phyloP scores from a whole-genome alignment of 1,140 invertebrate species.

The Drosophila insularis region DNA sequence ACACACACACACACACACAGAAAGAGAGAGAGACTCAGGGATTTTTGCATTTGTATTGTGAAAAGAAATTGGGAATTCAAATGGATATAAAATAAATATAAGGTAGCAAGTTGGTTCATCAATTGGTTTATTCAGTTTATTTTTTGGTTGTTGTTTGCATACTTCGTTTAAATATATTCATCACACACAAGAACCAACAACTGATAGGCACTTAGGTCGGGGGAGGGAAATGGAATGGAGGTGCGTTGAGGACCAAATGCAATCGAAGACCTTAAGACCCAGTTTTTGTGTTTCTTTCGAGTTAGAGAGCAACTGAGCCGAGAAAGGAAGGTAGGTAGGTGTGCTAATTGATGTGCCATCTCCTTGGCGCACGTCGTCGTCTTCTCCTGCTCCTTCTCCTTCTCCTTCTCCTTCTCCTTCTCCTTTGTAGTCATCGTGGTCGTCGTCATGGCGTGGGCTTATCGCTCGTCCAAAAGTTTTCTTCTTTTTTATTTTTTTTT shows the following conservation, averaged over 20 bases:
- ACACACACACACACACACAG: background rate
- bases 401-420: background rate
- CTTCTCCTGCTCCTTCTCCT: background rate
- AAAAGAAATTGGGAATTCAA: background rate
- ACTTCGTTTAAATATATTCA: slow-evolving; percentile 74
- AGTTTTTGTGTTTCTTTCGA: background rate
- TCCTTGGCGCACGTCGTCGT: slow-evolving; percentile 57
- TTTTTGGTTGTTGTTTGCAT: no score
- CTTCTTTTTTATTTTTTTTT: no score
- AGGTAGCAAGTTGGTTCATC: background rate
- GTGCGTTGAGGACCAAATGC: background rate
- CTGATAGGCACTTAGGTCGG: slow-evolving; percentile 49
- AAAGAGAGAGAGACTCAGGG: background rate
- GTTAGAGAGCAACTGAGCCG: slow-evolving; percentile 30
- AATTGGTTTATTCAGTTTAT: background rate
- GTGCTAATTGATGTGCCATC: slow-evolving; percentile 80
- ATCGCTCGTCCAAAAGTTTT: slow-evolving; percentile 61
- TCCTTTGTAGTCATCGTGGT: background rate
- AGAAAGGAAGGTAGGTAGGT: slow-evolving; percentile 64
- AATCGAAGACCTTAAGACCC: background rate
- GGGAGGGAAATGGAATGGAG: no score
- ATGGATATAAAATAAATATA: background rate
- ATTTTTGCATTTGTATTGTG: background rate
- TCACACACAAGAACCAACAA: slow-evolving; percentile 33
- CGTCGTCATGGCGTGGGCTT: slow-evolving; percentile 59